Percentiles rank a stretch among this genome's conserved stretches.
These are phyloP conservation scores for Yponomeuta malinellus DNA, from an alignment of 2,888 invertebrate species.

Conservation along the genomic window DNA sequence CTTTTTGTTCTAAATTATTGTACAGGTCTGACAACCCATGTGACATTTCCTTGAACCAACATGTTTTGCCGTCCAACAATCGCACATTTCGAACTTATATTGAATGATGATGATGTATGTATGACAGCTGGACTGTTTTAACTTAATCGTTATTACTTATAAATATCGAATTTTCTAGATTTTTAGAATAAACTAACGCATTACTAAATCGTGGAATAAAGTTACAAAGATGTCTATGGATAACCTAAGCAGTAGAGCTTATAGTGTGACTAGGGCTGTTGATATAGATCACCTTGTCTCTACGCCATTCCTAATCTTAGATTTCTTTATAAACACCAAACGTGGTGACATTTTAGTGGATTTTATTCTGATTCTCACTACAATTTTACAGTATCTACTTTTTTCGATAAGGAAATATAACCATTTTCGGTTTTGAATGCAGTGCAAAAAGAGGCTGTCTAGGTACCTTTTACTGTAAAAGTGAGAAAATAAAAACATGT, in stretches of 20 bases:
- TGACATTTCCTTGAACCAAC: constrained; percentile 27
- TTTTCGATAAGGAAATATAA: no score
- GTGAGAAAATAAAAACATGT: background rate
- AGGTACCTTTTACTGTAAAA: no score
- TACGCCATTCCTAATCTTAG: background rate
- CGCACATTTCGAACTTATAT: constrained; percentile 22
- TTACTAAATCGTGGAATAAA: constrained; percentile 21
- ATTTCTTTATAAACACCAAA: no score
- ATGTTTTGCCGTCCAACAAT: constrained; percentile 68
- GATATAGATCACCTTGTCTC: background rate
- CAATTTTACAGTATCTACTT: no score
- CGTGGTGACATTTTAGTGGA: no score
- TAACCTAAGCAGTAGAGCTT: constrained; percentile 62
- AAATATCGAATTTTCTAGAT: constrained; percentile 12
- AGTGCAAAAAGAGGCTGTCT: no score
- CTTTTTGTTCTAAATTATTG: no score
- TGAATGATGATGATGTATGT: background rate
- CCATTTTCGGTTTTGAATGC: no score
- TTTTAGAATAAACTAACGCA: background rate
- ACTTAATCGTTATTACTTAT: background rate
- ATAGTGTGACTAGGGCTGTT: constrained; percentile 64
- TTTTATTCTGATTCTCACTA: no score
- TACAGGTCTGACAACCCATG: no score
- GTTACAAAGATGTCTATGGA: constrained; percentile 52
- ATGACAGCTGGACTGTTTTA: constrained; percentile 52